Conservation (phyloP, 2,888 invertebrate genomes). For the Cephus sareptanus region DNA sequence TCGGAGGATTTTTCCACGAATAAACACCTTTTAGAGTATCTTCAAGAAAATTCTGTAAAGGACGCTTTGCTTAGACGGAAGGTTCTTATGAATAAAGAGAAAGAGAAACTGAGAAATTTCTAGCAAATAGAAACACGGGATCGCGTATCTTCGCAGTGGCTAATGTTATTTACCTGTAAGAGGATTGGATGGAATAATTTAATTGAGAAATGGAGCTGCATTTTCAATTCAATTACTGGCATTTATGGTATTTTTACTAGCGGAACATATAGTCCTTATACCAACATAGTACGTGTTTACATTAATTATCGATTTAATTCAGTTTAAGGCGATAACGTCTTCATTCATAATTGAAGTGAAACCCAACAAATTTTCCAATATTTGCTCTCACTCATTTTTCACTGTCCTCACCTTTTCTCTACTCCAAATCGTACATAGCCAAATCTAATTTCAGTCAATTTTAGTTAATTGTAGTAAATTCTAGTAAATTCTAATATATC, state of each 20-base stretch:
- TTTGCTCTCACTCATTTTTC: background rate
- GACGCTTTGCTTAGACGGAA: background rate
- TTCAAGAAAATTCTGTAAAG: background rate
- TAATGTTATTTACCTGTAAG: slow-evolving; percentile 24
- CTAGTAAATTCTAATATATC: background rate
- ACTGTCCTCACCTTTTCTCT: background rate
- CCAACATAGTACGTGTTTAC: background rate
- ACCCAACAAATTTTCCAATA: background rate
- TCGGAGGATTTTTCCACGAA: background rate
- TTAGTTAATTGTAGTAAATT: too few species aligned
- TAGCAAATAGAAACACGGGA: background rate
- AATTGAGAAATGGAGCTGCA: slow-evolving; percentile 30
- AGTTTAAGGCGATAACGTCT: background rate
- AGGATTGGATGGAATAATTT: slow-evolving; percentile 34
- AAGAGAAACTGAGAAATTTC: background rate
- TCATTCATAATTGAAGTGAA: background rate
- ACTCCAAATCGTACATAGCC: background rate
- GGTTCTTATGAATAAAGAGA: background rate
- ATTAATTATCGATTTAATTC: background rate
- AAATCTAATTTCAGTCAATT: background rate
- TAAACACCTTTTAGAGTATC: background rate
- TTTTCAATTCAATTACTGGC: slow-evolving; percentile 36
- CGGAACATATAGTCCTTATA: background rate
- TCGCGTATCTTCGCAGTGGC: background rate
- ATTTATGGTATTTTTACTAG: slow-evolving; percentile 13